Evolutionary conservation across 2,797 vertebrate genomes (phyloP), one percentile per base, ranked within the genome.

Genomic region (Myotis myotis): DNA sequence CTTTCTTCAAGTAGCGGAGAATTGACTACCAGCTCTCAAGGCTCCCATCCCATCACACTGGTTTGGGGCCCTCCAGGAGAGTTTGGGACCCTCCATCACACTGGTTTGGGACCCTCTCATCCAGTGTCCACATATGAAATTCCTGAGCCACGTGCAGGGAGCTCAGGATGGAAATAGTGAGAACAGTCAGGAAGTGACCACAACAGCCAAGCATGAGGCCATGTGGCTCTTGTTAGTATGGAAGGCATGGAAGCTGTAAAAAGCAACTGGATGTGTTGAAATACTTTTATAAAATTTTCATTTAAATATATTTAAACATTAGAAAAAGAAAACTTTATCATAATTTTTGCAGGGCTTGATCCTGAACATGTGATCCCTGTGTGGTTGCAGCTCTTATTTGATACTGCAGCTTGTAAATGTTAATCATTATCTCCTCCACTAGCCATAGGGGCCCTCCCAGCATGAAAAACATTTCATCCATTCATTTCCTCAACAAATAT

Each of bases 171-270:
- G 3, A 41, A 20, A 85, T 1, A 3, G 9, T 10, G 20, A 44
- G 22, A 12, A 62, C 6, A 22, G 11, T 7, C n/a, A 33, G 15
- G 78, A 81, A 90, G 30, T 5, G 17, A 38, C 7, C 8, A 1
- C 0, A 2, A 8, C 3, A 0, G 2, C 44, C 33, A 60, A 11
- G 9, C 16, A 4, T 1, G 28, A 47, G 76, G 10, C 30, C 2
- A 30, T 0, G 3, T 4, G 57, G 23, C 17, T 44, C 28, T 0
- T 2, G 1, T 9, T 13, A n/a, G n/a, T 10, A 12, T 28, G 30
- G 44, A 38, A n/a, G 36, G 64, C 0, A 0, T 6, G 6, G n/a
- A 36, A 13, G 6, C 38, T 60, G 33, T 60, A 20, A 47, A 83
- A 51, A 49, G 15, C 25, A 30, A 30, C 16, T 25, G 1, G 5